Base-by-base conservation (phyloP, 1,140 invertebrate species). In the Limonius californicus region DNA sequence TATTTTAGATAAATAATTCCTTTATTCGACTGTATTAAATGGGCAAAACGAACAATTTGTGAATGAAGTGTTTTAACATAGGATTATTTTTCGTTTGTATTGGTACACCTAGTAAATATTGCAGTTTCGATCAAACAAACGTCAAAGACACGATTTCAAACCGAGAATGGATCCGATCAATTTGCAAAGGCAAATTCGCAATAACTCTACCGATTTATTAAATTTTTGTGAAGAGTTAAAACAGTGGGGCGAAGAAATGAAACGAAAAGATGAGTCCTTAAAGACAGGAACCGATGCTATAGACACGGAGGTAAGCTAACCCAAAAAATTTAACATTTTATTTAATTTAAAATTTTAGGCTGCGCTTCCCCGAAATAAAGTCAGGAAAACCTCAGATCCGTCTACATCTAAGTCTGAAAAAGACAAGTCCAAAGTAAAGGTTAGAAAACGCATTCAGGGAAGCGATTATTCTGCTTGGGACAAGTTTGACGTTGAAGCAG, bases 231-330 rank as follows among this genome's bases (percentile, higher is more conserved):
- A 85, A 61, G 91, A 94, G 72, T 78, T 96, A 69, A 85, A 88
- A 72, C 84, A 81, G 70, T 96, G 92, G 93, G 89, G 93, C 74
- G 79, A 82, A 56, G 87, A 93, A 68, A 92, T 94, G 78, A 92
- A 91, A 79, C 80, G 80, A 63, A 91, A 91, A 79, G 92, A 96
- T 64, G 74, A 83, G 59, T 81, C 85, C 54, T 67, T 87, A 19
- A 78, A 74, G 61, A 57, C 63, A 56, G 16, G 19, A 8, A 35
- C 2, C 6, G 20, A 21, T n/a, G 16, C 6, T 56, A n/a, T n/a
- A n/a, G 53, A 56, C 2, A 53, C 35, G n/a, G 15, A 27, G 1
- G n/a, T 56, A 20, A 20, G 4, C 11, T 54, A 54, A 54, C 20
- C 16, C 20, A 19, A 54, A 8, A 18, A 54, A 20, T 19, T 8